Conservation (phyloP, 2,888 invertebrate genomes). For the Electrophaes corylata region DNA sequence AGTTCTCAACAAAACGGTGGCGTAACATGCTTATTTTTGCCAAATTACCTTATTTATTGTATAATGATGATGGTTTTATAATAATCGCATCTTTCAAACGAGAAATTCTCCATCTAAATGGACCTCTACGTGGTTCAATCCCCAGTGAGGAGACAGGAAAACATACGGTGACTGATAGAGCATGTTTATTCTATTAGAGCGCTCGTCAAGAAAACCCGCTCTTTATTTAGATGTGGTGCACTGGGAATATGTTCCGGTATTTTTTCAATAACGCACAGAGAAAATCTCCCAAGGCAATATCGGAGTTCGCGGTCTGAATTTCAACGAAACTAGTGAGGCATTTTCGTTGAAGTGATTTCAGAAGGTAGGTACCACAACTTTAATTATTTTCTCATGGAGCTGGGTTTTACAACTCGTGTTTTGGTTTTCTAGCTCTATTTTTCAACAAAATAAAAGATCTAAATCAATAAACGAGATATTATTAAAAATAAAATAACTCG, state of each 20-base stretch:
- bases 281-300: not conserved
- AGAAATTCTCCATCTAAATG: too few relatives aligned
- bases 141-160: slow-evolving; percentile 27
- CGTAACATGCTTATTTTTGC: too few relatives aligned
- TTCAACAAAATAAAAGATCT: too few relatives aligned
- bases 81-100: too few relatives aligned
- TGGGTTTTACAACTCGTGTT: too few relatives aligned
- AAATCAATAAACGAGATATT: too few relatives aligned
- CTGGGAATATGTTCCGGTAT: slow-evolving; percentile 12
- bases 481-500: too few relatives aligned
- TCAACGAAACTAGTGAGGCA: not conserved
- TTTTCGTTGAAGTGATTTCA: not conserved
- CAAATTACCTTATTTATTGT: too few relatives aligned
- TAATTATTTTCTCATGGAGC: not conserved
- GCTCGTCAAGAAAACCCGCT: slow-evolving; percentile 29
- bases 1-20: too few relatives aligned
- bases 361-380: not conserved
- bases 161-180: slow-evolving; percentile 31
- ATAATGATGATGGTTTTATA: too few relatives aligned
- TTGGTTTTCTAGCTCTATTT: too few relatives aligned
- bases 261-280: slow-evolving; percentile 3
- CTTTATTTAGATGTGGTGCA: slow-evolving; percentile 30
- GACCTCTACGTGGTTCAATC: slow-evolving; percentile 11
- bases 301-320: not conserved
- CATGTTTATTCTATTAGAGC: slow-evolving; percentile 38